A percentile compares a stretch with the other conserved stretches of the same genome.
Evolutionary conservation across 1,140 invertebrate species (phyloP).

Genomic region (Matsumurasca onukii): DNA sequence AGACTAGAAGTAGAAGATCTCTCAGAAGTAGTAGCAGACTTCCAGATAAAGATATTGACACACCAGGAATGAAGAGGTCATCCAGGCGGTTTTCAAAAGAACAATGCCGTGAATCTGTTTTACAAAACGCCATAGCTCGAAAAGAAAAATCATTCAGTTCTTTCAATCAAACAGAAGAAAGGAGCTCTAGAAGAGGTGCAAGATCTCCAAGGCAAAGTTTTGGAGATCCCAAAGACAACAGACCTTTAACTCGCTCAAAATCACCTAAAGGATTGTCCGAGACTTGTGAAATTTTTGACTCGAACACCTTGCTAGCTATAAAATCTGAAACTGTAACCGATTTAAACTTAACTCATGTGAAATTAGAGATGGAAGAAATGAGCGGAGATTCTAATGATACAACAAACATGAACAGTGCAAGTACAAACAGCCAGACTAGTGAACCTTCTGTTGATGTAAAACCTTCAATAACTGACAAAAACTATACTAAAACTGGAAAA

Average conservation of each 20-base stretch:
- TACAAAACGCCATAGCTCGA: conserved; percentile 46
- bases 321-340: not conserved
- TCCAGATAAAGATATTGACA: conserved; percentile 24
- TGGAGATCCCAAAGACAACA: conserved; percentile 3
- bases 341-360: not conserved
- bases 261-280: conserved; percentile 5
- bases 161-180: conserved; percentile 35
- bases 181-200: conserved; percentile 25
- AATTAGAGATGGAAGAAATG: conserved; percentile 12
- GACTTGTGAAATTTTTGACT: conserved; percentile 1
- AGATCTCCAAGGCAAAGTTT: conserved; percentile 11
- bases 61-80: conserved; percentile 40
- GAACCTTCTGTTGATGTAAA: not conserved
- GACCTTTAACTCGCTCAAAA: conserved; percentile 18
- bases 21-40: conserved; percentile 12
- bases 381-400: conserved; percentile 16
- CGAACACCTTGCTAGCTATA: conserved; percentile 7
- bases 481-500: conserved; percentile 28
- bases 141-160: conserved; percentile 47
- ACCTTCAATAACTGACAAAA: conserved; percentile 9
- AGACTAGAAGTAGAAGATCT: conserved; percentile 31
- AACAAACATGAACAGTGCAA: conserved; percentile 8
- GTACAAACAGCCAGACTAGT: conserved; percentile 18
- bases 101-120: conserved; percentile 42
- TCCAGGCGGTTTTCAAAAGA: conserved; percentile 44